Evolutionary conservation across 2,797 vertebrate species (phyloP).

Genomic region (Betta splendens): DNA sequence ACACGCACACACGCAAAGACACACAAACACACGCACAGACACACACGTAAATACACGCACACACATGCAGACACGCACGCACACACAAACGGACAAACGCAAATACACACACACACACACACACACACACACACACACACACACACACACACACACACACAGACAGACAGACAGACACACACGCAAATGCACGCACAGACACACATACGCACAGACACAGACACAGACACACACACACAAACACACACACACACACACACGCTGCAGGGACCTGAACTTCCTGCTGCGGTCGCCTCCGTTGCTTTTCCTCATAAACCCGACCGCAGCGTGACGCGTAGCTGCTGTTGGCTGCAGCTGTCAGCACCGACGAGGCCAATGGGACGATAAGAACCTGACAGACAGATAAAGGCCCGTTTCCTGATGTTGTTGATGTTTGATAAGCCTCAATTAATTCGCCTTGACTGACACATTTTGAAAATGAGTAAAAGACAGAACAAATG

Average conservation of each 20-base stretch:
- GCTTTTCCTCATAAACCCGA: constrained; percentile 46
- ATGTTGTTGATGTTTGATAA: neutral
- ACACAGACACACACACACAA: constrained; percentile 26
- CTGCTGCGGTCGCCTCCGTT: constrained; percentile 48
- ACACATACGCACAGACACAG: constrained; percentile 49
- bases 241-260: no score
- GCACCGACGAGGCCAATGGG: constrained; percentile 5
- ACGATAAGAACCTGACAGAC: constrained; percentile 3
- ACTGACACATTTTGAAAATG: constrained; percentile 6
- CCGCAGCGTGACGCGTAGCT: constrained; percentile 35
- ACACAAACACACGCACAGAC: no score
- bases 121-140: no score
- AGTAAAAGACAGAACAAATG: neutral
- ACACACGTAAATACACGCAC: no score
- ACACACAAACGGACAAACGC: no score
- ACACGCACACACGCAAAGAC: no score
- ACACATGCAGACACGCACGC: no score
- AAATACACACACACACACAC: no score
- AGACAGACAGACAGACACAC: no score
- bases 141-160: no score
- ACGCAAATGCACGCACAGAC: no score
- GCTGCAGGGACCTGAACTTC: no score
- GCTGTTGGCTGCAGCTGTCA: constrained; percentile 27
- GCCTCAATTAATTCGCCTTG: neutral
- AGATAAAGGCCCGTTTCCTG: constrained; percentile 18